Base-by-base conservation (phyloP, 1,140 invertebrate genomes). In the Drosophila paulistorum region DNA sequence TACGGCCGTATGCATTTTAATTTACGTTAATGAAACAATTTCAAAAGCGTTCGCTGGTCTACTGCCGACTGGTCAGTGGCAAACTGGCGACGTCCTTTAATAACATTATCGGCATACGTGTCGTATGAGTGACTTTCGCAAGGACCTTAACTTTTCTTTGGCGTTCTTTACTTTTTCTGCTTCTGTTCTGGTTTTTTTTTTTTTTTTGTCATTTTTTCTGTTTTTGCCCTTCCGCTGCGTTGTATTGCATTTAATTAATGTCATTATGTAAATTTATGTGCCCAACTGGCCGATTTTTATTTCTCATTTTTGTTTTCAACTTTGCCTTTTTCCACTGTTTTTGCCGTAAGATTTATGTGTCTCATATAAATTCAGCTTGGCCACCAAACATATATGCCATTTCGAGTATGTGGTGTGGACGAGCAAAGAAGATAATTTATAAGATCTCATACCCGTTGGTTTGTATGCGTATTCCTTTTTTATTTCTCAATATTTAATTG, bases 21-120 rank as follows among this genome's bases (percentile, higher is more conserved):
- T 86, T 87, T 74, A 87, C 79, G 76, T 87, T 86, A 86, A 86
- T 87, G 84, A 83, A 86, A 87, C 79, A 86, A 87, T 87, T 82
- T 77, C 75, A 59, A 57, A 66, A 76, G 71, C 57, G 48, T 17
- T n/a, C 23, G 23, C 51, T 67, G 48, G 59, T 20, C 30, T n/a
- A 35, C 17, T 61, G 17, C 10, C 48, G 39, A 35, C 30, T 67
- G 57, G 55, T 26, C 64, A 59, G 61, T 70, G 74, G 76, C 74
- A 76, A 73, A 67, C 66, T 76, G 80, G 57, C 61, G 55, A 42
- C 67, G 54, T 20, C 63, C 74, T 73, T 86, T 86, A 83, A 86
- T 87, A 82, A 74, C 73, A 83, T 86, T 86, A 86, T 86, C 79
- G 72, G 79, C 79, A 82, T 82, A 87, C 73, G 83, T 68, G 76